Base-by-base conservation (phyloP, 2,888 invertebrate species). In the Drosophila imparisetae region DNA sequence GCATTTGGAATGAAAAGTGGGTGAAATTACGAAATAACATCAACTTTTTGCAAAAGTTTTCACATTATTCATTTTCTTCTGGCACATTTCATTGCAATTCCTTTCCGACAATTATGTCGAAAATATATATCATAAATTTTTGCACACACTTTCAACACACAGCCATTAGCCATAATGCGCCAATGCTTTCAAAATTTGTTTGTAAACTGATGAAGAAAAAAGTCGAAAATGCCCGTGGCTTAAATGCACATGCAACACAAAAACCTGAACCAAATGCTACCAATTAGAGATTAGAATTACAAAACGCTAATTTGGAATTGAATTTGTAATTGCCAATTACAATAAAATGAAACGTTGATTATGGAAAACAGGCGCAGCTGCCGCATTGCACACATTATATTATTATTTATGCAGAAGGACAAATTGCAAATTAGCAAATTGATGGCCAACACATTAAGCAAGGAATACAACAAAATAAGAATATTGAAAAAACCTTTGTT, bases 241-340 rank as follows among this genome's bases (percentile, higher is more conserved):
- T 64, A 77, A 70, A 67, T 63, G 65, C 61, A 61, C 53, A 50
- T 53, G 54, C 38, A 49, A 29, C 32, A 42, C 54, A 49, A 53
- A 58, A 72, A 63, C 61, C 52, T n/a, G n/a, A 54, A 64, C 63
- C 63, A 68, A 85, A 42, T 50, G 42, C 59, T 65, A 54, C 61
- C 82, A 87, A 84, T 76, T 75, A 68, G 69, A 66, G 78, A 84
- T 78, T 75, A 66, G 69, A 66, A 81, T 64, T 69, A 70, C 71
- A 78, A 74, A 84, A 78, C 70, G 68, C 85, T 81, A 84, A 84
- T 84, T 84, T 84, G 10, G 40, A 75, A 89, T 81, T 78, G 88
- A 76, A 89, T 87, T 84, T 74, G 42, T 87, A 84, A 89, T 87
- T 87, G 82, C 58, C 66, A 68, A 69, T 72, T 67, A 68, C 64